phyloP scores from a whole-genome alignment of 2,113 vertebrate species.

The Centropus bengalensis region DNA sequence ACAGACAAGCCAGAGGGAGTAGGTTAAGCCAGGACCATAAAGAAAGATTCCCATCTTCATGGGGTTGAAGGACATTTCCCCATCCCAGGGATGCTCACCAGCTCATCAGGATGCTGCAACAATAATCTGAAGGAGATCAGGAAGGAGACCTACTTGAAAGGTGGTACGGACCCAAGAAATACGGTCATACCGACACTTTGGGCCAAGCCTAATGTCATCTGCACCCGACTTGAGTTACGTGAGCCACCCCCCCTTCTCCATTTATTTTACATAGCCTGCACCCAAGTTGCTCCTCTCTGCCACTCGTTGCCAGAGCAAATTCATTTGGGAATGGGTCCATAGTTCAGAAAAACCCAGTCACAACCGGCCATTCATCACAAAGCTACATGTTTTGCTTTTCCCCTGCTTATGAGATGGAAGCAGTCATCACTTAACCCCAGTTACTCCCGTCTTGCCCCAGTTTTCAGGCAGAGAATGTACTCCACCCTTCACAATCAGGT shows the following conservation, averaged over 20 bases:
- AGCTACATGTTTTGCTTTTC: background rate
- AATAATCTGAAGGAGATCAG: background rate
- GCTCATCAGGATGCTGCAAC: background rate
- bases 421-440: background rate
- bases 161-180: background rate
- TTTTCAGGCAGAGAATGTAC: background rate
- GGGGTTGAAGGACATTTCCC: background rate
- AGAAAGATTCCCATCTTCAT: background rate
- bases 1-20: too few relatives aligned
- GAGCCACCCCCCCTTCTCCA: background rate
- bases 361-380: background rate
- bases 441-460: rapidly evolving
- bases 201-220: background rate
- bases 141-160: background rate
- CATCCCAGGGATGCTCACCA: background rate
- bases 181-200: background rate
- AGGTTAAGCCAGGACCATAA: background rate
- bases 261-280: background rate
- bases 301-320: background rate
- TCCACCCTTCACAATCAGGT: background rate
- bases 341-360: background rate
- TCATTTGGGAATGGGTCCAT: background rate
- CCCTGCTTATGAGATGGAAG: background rate
- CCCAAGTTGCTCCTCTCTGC: background rate
- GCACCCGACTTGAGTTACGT: rapidly evolving